Percentiles rank a stretch among this genome's conserved stretches.
phyloP scores from a whole-genome alignment of 2,113 vertebrate species.

The Anguilla rostrata region DNA sequence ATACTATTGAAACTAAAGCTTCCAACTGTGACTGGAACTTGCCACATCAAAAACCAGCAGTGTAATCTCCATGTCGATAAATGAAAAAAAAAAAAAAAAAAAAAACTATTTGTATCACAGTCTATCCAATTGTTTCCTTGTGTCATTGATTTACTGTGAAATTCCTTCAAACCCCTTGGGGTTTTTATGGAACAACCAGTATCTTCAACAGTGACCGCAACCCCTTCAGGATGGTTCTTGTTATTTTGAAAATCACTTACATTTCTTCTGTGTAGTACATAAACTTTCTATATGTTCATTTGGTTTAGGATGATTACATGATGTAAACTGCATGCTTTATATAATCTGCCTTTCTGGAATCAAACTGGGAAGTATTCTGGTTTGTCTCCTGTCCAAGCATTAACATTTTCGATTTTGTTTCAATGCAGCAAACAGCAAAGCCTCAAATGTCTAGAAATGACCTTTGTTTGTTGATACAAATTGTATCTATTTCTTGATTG shows the following conservation, averaged over 20 bases:
- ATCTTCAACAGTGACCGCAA: background rate
- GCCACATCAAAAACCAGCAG: background rate
- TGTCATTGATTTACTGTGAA: background rate
- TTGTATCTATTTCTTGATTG: constrained; percentile 99
- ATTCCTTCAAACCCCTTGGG: background rate
- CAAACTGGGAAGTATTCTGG: background rate
- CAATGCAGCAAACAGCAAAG: constrained; percentile 87
- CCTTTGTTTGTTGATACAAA: constrained; percentile 99
- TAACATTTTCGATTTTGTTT: constrained; percentile 27
- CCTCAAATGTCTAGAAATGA: constrained; percentile 97
- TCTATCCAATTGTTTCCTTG: background rate
- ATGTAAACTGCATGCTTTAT: background rate
- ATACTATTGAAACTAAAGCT: background rate
- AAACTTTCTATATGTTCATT: background rate
- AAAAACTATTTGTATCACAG: background rate
- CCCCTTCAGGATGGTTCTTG: background rate
- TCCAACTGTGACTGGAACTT: background rate
- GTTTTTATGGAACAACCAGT: background rate
- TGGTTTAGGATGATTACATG: background rate
- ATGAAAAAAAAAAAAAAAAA: background rate
- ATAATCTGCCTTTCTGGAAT: background rate
- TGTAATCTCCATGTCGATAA: background rate
- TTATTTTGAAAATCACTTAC: background rate
- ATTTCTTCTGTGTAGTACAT: background rate
- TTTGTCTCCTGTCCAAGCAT: background rate